Evolutionary conservation across 2,113 vertebrate genomes (phyloP), one percentile per base, ranked within the genome.

Genomic region (Syrmaticus mikado): DNA sequence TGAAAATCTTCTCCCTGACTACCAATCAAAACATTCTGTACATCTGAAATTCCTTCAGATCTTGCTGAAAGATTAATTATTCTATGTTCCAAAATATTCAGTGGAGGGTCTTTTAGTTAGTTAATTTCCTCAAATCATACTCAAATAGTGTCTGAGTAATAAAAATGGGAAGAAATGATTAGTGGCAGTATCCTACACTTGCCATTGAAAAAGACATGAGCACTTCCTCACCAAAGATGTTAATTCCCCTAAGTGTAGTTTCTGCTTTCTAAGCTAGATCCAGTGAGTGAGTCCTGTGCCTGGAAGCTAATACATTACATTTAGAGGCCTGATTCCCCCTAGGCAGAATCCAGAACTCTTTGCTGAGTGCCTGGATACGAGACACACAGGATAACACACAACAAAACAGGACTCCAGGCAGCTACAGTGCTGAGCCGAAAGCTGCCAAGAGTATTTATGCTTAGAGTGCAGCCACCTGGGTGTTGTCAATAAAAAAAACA

Each of bases 11-110:
- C 60, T 75, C 72, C 73, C 30, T 72, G 70, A 96, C 84, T 85
- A 87, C 86, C 70, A 96, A 87, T 93, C 78, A 94, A 97, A 97
- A 93, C 41, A 76, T 11, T 74, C 48, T 36, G 58, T 82, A 66
- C 53, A 89, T 96, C 48, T 95, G 75, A 95, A 89, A 95, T 96
- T 96, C 95, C 90, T 85, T 96, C 83, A 96, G 93, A 95, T 90
- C 72, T 94, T 67, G 41, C 38, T 57, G 24, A 36, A 83, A 86
- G 79, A 87, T 95, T 91, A 94, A 95, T 92, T 58, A 96, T 93
- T 87, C 75, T 50, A 45, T 58, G 92, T 91, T 84, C 65, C 72
- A 90, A 95, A 96, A 95, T 96, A 96, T 66, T 94, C 90, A 93
- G 36, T 60, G 66, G 91, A 96, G 94, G 86, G 85, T n/a, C 72